Base-by-base conservation (phyloP, 2,797 vertebrate species). In the Liparis tanakae region DNA sequence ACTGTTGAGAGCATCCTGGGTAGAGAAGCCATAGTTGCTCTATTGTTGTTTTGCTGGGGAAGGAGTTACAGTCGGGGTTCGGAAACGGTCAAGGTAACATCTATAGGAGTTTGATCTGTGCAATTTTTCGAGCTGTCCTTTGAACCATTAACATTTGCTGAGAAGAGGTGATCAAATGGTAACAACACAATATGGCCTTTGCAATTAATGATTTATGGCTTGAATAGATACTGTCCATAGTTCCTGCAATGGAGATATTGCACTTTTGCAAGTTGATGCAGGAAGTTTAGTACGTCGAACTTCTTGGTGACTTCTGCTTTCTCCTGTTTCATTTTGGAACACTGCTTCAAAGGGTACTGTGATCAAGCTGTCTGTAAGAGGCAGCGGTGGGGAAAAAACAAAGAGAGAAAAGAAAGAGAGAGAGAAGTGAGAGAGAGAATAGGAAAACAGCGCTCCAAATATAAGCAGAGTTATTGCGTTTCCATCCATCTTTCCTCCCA, bases 341-440 rank as follows among this genome's bases (percentile, higher is more conserved):
- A 74, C 94, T 94, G 92, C 94, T 96, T 97, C 96, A 97, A 97
- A 97, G 95, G 90, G 86, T 87, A 58, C 92, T 81, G 90, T 96
- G 96, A 96, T 96, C 95, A 98, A 97, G 95, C 94, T 92, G 93
- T 95, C 94, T 93, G 93, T n/a, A n/a, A 93, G 92, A 86, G 89
- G 93, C 92, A 92, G 91, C 92, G 88, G n/a, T 86, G 89, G 90
- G 92, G 89, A 92, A 90, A 87, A 88, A 89, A 89, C 78, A 82
- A 89, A 84, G 77, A 72, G 56, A 58, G 56, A 14, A 39, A n/a
- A 55, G 76, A 68, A 82, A 80, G 79, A 68, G 77, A 44, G 80
- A 62, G 85, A 64, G 82, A 81, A 86, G 78, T n/a, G n/a, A 79
- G 69, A 64, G 78, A 83, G 82, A 81, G 71, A 89, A 87, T 82